Evolutionary conservation across 1,140 invertebrate species (phyloP).

Genomic region (Magallana gigas): DNA sequence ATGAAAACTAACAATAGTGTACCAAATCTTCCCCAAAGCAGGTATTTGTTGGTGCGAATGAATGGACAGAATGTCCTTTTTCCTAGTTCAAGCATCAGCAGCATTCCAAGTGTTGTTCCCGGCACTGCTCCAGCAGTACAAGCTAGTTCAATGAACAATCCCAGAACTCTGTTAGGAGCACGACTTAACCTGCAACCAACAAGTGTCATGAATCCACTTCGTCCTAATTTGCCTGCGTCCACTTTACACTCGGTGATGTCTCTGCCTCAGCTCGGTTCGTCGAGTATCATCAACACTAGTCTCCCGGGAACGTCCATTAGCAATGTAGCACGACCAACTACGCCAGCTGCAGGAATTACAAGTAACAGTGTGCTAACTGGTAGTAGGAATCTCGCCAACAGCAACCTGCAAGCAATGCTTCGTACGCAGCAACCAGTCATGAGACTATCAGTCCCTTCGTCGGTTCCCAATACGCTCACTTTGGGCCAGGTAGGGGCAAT

Average conservation of each 20-base stretch:
- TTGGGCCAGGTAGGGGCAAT: background rate
- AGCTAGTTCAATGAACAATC: background rate
- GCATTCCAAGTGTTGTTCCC: background rate
- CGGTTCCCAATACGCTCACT: background rate
- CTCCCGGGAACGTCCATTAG: background rate
- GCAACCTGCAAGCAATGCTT: background rate
- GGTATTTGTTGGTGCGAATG: background rate
- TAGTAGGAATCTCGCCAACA: background rate
- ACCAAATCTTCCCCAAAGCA: background rate
- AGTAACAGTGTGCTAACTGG: background rate
- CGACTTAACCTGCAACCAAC: background rate
- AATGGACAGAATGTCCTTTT: slow-evolving; percentile 20
- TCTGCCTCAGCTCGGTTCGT: background rate
- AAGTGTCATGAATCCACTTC: background rate
- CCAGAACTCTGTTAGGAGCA: slow-evolving; percentile 3
- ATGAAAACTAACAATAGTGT: background rate
- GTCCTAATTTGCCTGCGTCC: background rate
- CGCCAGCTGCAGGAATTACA: background rate
- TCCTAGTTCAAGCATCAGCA: background rate
- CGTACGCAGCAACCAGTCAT: background rate
- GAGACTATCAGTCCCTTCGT: background rate
- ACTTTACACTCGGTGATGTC: background rate
- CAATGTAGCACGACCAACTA: background rate
- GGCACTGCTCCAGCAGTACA: background rate
- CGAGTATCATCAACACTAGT: background rate